These are phyloP conservation scores for Rhyzopertha dominica DNA, from an alignment of 1,140 invertebrate species.

Conservation along the genomic window DNA sequence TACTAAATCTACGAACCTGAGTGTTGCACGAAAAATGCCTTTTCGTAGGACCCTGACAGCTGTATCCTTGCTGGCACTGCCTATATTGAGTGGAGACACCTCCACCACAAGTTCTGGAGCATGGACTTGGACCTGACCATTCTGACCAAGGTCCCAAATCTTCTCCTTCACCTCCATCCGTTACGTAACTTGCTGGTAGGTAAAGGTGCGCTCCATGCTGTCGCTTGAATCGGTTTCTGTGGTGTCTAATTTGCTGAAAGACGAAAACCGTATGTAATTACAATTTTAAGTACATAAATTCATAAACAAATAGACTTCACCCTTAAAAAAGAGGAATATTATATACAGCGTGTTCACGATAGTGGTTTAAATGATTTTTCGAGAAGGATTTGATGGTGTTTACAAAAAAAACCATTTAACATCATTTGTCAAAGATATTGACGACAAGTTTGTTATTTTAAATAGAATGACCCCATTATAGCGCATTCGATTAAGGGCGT, in stretches of 20 bases:
- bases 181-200: constrained; percentile 59
- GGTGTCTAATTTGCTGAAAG: constrained; percentile 45
- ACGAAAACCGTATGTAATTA: constrained; percentile 17
- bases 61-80: constrained; percentile 61
- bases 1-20: too few species aligned
- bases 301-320: too few species aligned
- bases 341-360: too few species aligned
- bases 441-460: too few species aligned
- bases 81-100: constrained; percentile 74
- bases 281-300: too few species aligned
- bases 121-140: constrained; percentile 71
- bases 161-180: constrained; percentile 52
- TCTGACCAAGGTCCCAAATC: constrained; percentile 63
- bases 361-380: too few species aligned
- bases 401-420: too few species aligned
- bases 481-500: too few species aligned
- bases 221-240: constrained; percentile 61
- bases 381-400: too few species aligned
- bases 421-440: too few species aligned
- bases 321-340: too few species aligned
- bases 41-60: constrained; percentile 68
- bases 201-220: constrained; percentile 66
- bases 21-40: constrained; percentile 89
- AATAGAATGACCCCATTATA: too few species aligned
- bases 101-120: constrained; percentile 85